Evolutionary conservation across 2,888 invertebrate genomes (phyloP).

Genomic region (Ormyrus nitidulus): DNA sequence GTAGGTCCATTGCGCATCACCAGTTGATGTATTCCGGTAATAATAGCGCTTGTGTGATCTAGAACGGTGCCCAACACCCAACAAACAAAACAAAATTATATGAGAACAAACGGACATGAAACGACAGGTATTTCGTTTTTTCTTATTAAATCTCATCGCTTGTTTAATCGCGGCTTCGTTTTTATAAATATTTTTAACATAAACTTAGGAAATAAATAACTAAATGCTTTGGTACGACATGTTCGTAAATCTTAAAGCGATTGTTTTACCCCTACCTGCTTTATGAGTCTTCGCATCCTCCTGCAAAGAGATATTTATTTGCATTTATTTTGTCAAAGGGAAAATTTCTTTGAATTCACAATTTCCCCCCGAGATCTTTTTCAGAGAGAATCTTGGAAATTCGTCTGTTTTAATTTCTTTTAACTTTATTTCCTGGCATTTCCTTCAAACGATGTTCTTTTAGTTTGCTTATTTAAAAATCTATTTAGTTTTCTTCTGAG

Average conservation of each 20-base stretch:
- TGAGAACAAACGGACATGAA: constrained; percentile 58
- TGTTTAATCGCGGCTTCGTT: constrained; percentile 27
- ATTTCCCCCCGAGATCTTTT: constrained; percentile 26
- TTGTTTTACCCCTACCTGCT: constrained; percentile 67
- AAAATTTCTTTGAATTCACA: constrained; percentile 34
- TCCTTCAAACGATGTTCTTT: constrained; percentile 17
- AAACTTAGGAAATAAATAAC: neutral
- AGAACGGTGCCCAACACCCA: constrained; percentile 67
- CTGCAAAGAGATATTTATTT: constrained; percentile 51
- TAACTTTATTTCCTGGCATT: constrained; percentile 13
- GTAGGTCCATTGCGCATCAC: constrained; percentile 82
- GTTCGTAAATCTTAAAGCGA: constrained; percentile 55
- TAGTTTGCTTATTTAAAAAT: constrained; percentile 6
- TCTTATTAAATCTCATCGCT: constrained; percentile 47
- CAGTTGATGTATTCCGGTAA: constrained; percentile 80
- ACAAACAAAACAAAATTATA: constrained; percentile 56
- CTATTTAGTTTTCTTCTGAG: constrained; percentile 32
- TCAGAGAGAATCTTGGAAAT: constrained; percentile 44
- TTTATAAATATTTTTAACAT: too few species aligned
- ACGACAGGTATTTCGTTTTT: constrained; percentile 34
- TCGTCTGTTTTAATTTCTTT: constrained; percentile 16
- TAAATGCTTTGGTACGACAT: constrained; percentile 57
- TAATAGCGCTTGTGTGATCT: constrained; percentile 83
- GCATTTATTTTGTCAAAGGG: constrained; percentile 49
- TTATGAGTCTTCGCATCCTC: constrained; percentile 53